A percentile compares a stretch with the other conserved stretches of the same genome.
Evolutionary conservation across 2,888 invertebrate genomes (phyloP).

Genomic region (Disparrhopalites patrizii): DNA sequence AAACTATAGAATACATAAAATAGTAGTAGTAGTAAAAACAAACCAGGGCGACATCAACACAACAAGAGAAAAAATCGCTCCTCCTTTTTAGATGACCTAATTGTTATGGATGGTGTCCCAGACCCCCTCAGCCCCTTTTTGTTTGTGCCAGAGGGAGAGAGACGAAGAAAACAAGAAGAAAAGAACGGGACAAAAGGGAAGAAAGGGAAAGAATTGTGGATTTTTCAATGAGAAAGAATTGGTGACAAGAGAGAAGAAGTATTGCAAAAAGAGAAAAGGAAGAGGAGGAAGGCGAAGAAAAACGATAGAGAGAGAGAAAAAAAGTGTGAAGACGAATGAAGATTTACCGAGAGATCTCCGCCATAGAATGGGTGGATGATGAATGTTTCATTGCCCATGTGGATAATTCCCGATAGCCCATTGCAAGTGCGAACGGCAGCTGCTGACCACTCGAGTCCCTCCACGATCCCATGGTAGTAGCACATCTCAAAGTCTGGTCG

Average conservation of each 20-base stretch:
- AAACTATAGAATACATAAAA: too few relatives aligned
- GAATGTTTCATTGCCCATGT: constrained; percentile 96
- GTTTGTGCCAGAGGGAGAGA: too few relatives aligned
- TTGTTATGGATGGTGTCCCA: too few relatives aligned
- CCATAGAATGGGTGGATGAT: constrained; percentile 97
- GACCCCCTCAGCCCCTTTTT: too few relatives aligned
- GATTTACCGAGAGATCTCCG: constrained; percentile 93
- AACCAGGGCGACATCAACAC: too few relatives aligned
- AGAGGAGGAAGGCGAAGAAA: constrained; percentile 1
- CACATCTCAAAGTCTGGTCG: constrained; percentile 69
- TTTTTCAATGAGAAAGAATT: too few relatives aligned
- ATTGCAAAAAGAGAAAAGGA: neutral
- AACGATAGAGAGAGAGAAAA: constrained; percentile 13
- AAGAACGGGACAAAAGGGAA: neutral
- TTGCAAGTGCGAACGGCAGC: constrained; percentile 98
- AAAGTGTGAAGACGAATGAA: constrained; percentile 10
- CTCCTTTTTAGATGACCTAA: too few relatives aligned
- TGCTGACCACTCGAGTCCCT: constrained; percentile 92
- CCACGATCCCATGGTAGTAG: constrained; percentile 96
- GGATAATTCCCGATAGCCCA: constrained; percentile 95
- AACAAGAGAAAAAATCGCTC: too few relatives aligned
- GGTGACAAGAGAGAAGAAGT: neutral
- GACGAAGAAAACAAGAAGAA: too few relatives aligned
- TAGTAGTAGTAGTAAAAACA: too few relatives aligned
- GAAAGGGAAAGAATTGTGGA: too few relatives aligned